These are phyloP conservation scores for Micrastur ruficollis DNA, from an alignment of 2,797 vertebrate species.

Conservation along the genomic window DNA sequence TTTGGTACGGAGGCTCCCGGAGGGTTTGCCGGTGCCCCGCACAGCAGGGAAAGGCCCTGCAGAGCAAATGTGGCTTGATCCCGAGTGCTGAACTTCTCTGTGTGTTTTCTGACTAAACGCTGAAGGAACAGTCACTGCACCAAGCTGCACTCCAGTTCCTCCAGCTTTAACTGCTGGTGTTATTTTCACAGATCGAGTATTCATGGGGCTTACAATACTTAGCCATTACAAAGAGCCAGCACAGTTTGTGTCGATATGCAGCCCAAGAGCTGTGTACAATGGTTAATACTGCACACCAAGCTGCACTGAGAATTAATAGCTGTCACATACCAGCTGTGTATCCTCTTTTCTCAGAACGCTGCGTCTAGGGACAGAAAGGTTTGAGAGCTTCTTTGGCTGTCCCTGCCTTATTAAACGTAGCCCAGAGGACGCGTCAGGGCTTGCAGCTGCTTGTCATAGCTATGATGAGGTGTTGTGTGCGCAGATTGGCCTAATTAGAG, in stretches of 20 bases:
- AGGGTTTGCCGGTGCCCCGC: not conserved
- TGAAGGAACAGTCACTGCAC: not conserved
- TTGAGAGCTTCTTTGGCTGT: not conserved
- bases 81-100: not conserved
- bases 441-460: not conserved
- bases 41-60: not conserved
- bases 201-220: not conserved
- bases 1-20: not conserved
- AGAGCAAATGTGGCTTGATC: not conserved
- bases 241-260: accelerated
- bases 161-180: not conserved
- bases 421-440: not conserved
- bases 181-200: accelerated
- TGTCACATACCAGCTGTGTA: not conserved
- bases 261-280: accelerated
- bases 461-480: not conserved
- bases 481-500: not conserved
- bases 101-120: not conserved
- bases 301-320: not conserved
- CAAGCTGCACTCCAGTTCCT: accelerated
- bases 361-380: not conserved
- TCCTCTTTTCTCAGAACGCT: not conserved
- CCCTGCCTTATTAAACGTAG: not conserved
- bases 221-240: not conserved
- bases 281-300: accelerated